Percentiles rank a stretch among this genome's conserved stretches.
Conservation (phyloP, 2,888 invertebrate genomes). For the Sminthurides aquaticus region DNA sequence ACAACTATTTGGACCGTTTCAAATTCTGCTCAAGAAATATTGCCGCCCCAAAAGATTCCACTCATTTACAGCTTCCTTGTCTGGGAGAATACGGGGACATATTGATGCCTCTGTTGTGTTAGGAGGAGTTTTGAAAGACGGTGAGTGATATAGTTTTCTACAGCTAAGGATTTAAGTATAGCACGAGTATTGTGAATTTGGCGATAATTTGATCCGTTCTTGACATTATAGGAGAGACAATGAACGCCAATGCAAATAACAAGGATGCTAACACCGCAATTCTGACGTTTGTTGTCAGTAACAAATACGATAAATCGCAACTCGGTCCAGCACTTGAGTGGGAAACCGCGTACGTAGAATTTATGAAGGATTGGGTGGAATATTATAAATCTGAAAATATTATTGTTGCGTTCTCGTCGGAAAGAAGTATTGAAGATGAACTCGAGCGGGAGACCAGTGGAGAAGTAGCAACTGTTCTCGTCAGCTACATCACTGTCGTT, state of each 20-base stretch:
- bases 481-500: constrained; percentile 79
- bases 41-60: constrained; percentile 45
- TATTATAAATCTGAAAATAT: constrained; percentile 60
- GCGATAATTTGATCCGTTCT: neutral
- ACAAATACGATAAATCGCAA: constrained; percentile 69
- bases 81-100: constrained; percentile 86
- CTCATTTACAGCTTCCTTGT: constrained; percentile 51
- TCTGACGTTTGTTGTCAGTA: constrained; percentile 81
- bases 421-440: constrained; percentile 93
- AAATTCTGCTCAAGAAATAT: constrained; percentile 60
- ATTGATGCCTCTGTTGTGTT: constrained; percentile 84
- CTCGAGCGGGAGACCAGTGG: constrained; percentile 75
- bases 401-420: constrained; percentile 79
- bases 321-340: constrained; percentile 71
- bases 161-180: neutral
- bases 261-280: constrained; percentile 77
- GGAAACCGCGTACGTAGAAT: constrained; percentile 66
- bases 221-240: constrained; percentile 18
- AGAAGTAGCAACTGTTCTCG: constrained; percentile 72
- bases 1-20: constrained; percentile 68
- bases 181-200: no score
- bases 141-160: constrained; percentile 51
- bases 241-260: constrained; percentile 49
- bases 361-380: constrained; percentile 70
- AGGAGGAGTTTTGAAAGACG: constrained; percentile 73